A percentile compares a stretch with the other conserved stretches of the same genome.
phyloP scores from a whole-genome alignment of 2,797 vertebrate species.

The Takifugu ocellatus region DNA sequence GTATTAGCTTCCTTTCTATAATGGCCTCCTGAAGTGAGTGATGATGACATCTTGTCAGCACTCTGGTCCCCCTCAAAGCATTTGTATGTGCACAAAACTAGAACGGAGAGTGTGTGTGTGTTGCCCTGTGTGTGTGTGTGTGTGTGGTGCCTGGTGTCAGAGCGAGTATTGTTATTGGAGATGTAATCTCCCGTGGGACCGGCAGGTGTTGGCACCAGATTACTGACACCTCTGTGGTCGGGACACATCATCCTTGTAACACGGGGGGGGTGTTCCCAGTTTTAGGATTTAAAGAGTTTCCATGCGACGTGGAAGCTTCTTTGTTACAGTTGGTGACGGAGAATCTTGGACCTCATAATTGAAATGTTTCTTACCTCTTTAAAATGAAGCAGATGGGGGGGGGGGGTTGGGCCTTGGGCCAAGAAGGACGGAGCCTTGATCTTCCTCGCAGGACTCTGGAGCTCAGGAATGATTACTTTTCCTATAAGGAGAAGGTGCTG shows the following conservation, averaged over 20 bases:
- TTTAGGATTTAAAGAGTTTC: too few species aligned
- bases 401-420: slow-evolving; percentile 51
- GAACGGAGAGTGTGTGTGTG: slow-evolving; percentile 18
- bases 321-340: neutral
- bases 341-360: neutral
- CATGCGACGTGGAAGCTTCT: neutral
- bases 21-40: slow-evolving; percentile 73
- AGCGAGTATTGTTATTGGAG: slow-evolving; percentile 50
- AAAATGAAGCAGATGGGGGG: slow-evolving; percentile 18
- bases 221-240: slow-evolving; percentile 56
- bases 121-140: slow-evolving; percentile 30
- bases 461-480: slow-evolving; percentile 71
- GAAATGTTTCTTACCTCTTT: too few species aligned
- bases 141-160: slow-evolving; percentile 60
- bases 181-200: slow-evolving; percentile 46
- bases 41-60: slow-evolving; percentile 72
- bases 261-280: neutral
- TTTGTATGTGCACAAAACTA: slow-evolving; percentile 35
- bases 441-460: slow-evolving; percentile 55
- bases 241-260: slow-evolving; percentile 51
- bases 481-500: slow-evolving; percentile 71
- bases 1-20: slow-evolving; percentile 67
- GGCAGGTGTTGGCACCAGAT: slow-evolving; percentile 73
- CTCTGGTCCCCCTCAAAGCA: slow-evolving; percentile 56
- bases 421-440: slow-evolving; percentile 64